phyloP scores from a whole-genome alignment of 2,113 vertebrate genomes.

The Falco punctatus region DNA sequence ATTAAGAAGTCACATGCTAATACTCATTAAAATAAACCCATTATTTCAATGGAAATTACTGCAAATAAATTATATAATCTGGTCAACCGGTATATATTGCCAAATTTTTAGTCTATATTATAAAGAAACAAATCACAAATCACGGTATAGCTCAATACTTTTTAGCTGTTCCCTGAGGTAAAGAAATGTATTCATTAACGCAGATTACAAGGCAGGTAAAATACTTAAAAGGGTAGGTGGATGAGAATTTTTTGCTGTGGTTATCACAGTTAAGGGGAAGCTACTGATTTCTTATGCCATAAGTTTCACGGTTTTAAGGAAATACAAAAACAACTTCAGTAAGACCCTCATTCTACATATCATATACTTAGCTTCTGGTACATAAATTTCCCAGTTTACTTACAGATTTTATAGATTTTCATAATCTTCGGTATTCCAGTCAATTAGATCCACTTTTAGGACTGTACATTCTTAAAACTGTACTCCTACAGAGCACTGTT shows the following conservation, averaged over 20 bases:
- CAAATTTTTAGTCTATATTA: not conserved
- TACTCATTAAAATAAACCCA: not conserved
- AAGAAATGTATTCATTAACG: not conserved
- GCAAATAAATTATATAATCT: not conserved
- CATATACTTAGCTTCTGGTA: not conserved
- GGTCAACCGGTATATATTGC: not conserved
- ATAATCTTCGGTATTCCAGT: not conserved
- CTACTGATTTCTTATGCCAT: not conserved
- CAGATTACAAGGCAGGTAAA: not conserved
- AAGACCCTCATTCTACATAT: not conserved
- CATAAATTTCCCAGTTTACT: not conserved
- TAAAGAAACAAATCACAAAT: not conserved
- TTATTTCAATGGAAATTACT: not conserved
- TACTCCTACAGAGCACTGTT: not conserved
- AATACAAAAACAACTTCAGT: not conserved
- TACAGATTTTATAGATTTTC: not conserved
- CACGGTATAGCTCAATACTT: not conserved
- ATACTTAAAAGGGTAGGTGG: not conserved
- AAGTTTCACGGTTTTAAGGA: not conserved
- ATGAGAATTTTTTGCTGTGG: not conserved
- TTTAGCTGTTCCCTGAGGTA: not conserved
- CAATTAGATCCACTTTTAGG: not conserved
- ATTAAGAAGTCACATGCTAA: not conserved
- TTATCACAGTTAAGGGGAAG: not conserved
- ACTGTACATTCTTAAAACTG: not conserved